phyloP scores from a whole-genome alignment of 2,113 vertebrate species.

The Pipa parva region DNA sequence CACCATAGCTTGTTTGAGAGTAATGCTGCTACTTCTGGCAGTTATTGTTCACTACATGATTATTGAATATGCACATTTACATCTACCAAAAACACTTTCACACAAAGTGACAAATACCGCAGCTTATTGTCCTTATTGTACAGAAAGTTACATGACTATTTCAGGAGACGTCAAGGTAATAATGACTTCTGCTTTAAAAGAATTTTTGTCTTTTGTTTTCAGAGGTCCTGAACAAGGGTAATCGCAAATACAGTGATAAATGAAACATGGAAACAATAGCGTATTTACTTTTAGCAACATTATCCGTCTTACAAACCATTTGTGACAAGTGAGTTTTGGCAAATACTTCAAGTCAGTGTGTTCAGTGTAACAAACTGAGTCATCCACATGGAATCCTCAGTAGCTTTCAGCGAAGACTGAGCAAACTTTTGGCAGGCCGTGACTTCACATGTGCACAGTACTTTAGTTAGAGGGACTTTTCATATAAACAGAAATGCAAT shows the following conservation, averaged over 20 bases:
- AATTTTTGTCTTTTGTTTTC: background rate
- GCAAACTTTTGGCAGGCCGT: background rate
- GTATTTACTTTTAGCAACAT: constrained; percentile 11
- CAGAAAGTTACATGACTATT: background rate
- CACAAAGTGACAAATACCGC: background rate
- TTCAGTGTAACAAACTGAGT: constrained; percentile 7
- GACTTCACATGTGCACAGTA: background rate
- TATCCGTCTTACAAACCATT: background rate
- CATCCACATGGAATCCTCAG: background rate
- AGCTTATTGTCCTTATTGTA: background rate
- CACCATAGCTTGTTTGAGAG: no score
- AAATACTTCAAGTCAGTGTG: constrained; percentile 3
- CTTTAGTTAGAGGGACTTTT: background rate
- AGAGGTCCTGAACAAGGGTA: background rate
- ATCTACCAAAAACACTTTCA: background rate
- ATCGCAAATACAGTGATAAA: background rate
- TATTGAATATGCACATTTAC: no score
- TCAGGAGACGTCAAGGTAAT: background rate
- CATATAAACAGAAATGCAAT: background rate
- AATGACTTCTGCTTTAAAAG: background rate
- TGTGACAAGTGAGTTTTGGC: background rate
- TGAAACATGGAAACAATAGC: constrained; percentile 4
- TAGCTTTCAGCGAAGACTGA: background rate
- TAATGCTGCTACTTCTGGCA: no score
- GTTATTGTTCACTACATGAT: no score